Conservation (phyloP, 2,797 vertebrate genomes). For the Protosalanx chinensis region DNA sequence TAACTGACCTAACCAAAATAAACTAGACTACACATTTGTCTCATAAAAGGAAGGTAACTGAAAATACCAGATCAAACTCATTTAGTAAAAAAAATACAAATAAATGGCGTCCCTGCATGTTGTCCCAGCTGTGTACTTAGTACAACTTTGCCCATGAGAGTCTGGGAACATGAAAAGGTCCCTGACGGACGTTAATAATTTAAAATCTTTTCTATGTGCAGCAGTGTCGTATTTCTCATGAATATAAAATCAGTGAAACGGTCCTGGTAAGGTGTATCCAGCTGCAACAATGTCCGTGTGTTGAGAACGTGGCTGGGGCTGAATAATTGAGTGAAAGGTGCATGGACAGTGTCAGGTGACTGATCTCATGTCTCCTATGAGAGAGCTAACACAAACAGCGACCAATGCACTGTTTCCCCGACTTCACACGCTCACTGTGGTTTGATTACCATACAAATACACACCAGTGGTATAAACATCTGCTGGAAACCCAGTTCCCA, state of each 20-base stretch:
- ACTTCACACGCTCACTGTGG: neutral
- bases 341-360: conserved; percentile 49
- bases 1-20: neutral
- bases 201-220: conserved; percentile 49
- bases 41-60: conserved; percentile 56
- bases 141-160: conserved; percentile 26
- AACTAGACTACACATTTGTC: conserved; percentile 31
- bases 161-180: conserved; percentile 41
- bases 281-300: conserved; percentile 51
- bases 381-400: conserved; percentile 23
- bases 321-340: conserved; percentile 62
- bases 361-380: conserved; percentile 11
- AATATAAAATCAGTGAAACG: conserved; percentile 63
- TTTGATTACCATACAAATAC: neutral
- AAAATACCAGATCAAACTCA: conserved; percentile 32
- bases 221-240: conserved; percentile 64
- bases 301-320: conserved; percentile 45
- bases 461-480: neutral
- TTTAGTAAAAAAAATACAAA: neutral
- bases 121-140: conserved; percentile 19
- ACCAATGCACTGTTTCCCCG: neutral
- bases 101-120: neutral
- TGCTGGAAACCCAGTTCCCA: neutral
- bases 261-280: conserved; percentile 59
- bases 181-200: conserved; percentile 65